Evolutionary conservation across 2,113 vertebrate species (phyloP).

Genomic region (Pipa parva): DNA sequence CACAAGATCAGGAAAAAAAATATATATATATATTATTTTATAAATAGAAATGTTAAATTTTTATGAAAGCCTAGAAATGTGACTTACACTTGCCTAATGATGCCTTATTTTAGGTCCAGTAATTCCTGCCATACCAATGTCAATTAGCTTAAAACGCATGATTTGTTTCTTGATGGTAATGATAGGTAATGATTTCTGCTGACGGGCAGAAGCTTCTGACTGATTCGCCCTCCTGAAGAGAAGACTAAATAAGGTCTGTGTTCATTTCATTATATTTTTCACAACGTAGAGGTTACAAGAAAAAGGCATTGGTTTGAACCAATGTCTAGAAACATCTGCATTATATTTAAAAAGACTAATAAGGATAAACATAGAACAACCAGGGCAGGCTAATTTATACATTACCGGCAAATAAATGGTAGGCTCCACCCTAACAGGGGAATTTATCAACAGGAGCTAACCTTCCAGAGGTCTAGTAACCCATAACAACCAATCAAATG

Average conservation of each 20-base stretch:
- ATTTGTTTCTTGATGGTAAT: conserved; percentile 36
- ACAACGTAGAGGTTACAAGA: too few relatives aligned
- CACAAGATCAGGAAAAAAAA: conserved; percentile 19
- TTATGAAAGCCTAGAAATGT: conserved; percentile 31
- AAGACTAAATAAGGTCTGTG: conserved; percentile 16
- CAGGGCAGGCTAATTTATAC: too few relatives aligned
- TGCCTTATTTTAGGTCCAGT: conserved; percentile 32
- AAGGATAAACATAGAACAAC: too few relatives aligned
- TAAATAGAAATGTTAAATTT: conserved; percentile 18
- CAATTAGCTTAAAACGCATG: conserved; percentile 35
- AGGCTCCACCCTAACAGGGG: too few relatives aligned
- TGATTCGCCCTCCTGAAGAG: conserved; percentile 15
- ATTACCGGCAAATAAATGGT: too few relatives aligned
- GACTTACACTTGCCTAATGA: conserved; percentile 32
- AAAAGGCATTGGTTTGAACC: too few relatives aligned
- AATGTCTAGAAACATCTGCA: too few relatives aligned
- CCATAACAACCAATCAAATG: too few relatives aligned
- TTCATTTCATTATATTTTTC: neutral
- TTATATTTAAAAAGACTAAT: too few relatives aligned
- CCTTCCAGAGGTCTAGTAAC: too few relatives aligned
- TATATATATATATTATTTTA: conserved; percentile 22
- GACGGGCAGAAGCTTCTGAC: conserved; percentile 18
- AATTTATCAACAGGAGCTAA: too few relatives aligned
- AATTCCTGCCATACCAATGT: conserved; percentile 35
- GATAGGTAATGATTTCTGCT: conserved; percentile 38